These are phyloP conservation scores for Gymnocephalus cernua DNA, from an alignment of 2,113 vertebrate genomes.

Conservation along the genomic window DNA sequence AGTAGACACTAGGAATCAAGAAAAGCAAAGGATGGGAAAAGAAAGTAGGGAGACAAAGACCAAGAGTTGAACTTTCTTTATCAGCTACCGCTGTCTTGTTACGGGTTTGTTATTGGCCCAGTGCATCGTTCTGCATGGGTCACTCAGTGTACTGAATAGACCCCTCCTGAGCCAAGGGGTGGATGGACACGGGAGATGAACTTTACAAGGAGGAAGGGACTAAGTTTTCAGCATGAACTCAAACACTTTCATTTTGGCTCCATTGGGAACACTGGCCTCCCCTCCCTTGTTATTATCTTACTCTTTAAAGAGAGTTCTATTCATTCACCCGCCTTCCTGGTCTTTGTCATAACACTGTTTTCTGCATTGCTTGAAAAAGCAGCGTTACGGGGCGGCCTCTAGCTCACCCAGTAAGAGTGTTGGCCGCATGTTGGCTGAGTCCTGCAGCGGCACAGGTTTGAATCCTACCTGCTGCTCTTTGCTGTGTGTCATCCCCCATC, in stretches of 20 bases:
- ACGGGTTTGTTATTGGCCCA: slow-evolving; percentile 46
- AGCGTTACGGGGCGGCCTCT: too few relatives aligned
- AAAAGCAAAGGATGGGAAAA: not conserved
- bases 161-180: slow-evolving; percentile 35
- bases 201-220: slow-evolving; percentile 37
- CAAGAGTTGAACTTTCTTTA: slow-evolving; percentile 40
- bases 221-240: slow-evolving; percentile 24
- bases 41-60: not conserved
- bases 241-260: slow-evolving; percentile 36
- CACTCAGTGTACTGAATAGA: slow-evolving; percentile 47
- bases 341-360: slow-evolving; percentile 28
- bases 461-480: too few relatives aligned
- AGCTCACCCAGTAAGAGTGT: too few relatives aligned
- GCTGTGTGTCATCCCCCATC: too few relatives aligned
- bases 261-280: slow-evolving; percentile 40
- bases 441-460: too few relatives aligned
- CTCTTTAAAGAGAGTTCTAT: slow-evolving; percentile 37
- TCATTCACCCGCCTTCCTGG: slow-evolving; percentile 14
- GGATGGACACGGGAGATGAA: slow-evolving; percentile 42
- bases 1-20: not conserved
- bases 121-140: slow-evolving; percentile 52
- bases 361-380: not conserved
- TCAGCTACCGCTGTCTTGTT: slow-evolving; percentile 54
- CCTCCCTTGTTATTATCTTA: slow-evolving; percentile 18
- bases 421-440: too few relatives aligned